Percentiles rank a stretch among this genome's conserved stretches.
These are phyloP conservation scores for Simalia tracyae DNA, from an alignment of 2,797 vertebrate species.

Conservation along the genomic window DNA sequence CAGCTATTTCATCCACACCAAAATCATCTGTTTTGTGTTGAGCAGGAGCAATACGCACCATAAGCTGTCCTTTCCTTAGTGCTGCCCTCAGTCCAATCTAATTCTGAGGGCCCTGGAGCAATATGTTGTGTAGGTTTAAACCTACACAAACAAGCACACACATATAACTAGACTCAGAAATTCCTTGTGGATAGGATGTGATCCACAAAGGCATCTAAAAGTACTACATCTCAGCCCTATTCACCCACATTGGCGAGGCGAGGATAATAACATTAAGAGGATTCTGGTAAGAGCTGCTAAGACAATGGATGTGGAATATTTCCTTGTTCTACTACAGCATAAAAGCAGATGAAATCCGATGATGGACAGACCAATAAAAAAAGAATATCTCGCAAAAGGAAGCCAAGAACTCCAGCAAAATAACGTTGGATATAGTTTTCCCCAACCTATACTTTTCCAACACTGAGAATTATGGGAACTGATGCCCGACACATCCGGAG, in stretches of 20 bases:
- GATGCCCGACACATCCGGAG: neutral
- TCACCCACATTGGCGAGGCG: neutral
- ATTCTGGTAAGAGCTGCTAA: neutral
- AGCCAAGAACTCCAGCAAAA: neutral
- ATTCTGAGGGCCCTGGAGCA: neutral
- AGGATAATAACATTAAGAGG: neutral
- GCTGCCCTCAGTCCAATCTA: neutral
- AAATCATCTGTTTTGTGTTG: neutral
- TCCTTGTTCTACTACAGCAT: neutral
- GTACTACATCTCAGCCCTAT: neutral
- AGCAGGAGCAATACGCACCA: neutral
- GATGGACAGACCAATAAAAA: neutral
- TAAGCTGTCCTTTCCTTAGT: neutral
- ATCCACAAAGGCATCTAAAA: neutral
- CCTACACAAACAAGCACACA: neutral
- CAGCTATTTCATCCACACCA: neutral
- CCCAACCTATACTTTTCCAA: neutral
- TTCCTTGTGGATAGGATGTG: neutral
- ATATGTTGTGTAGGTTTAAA: neutral
- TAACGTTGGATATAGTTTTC: neutral
- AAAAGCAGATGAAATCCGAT: neutral
- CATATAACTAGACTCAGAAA: neutral
- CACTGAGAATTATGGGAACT: neutral
- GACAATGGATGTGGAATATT: neutral
- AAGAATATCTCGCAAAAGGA: neutral